phyloP scores from a whole-genome alignment of 2,888 invertebrate genomes.

The Clivina fossor region DNA sequence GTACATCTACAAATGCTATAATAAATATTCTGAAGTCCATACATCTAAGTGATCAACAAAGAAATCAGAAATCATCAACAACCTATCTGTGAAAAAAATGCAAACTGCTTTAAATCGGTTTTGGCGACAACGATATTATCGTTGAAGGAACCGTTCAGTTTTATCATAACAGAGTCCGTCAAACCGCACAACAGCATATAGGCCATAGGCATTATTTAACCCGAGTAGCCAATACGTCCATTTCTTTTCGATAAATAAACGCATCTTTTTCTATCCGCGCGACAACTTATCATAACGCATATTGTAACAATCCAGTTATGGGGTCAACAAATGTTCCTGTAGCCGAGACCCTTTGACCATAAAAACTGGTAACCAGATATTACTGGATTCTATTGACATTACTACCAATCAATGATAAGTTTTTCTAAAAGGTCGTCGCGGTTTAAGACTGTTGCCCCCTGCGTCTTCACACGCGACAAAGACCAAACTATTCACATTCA shows the following conservation, averaged over 20 bases:
- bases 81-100: no score
- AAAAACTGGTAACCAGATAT: constrained; percentile 59
- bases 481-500: not conserved
- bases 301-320: constrained; percentile 43
- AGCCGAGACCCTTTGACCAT: constrained; percentile 61
- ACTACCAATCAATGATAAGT: constrained; percentile 43
- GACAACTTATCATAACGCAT: constrained; percentile 1
- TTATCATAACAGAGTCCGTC: constrained; percentile 13
- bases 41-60: no score
- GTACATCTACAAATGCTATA: not conserved
- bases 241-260: not conserved
- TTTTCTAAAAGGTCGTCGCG: constrained; percentile 16
- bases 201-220: not conserved
- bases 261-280: no score
- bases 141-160: constrained; percentile 14
- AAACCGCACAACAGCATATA: no score
- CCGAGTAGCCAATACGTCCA: not conserved
- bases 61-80: constrained; percentile 3
- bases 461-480: constrained; percentile 30
- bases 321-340: constrained; percentile 47
- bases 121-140: constrained; percentile 5
- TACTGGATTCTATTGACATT: constrained; percentile 56
- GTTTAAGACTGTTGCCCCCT: constrained; percentile 48
- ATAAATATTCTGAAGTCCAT: constrained; percentile 3
- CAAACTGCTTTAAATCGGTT: constrained; percentile 19